Percentiles rank a stretch among this genome's conserved stretches.
These are phyloP conservation scores for Pitangus sulphuratus DNA, from an alignment of 2,797 vertebrate genomes.

Conservation along the genomic window DNA sequence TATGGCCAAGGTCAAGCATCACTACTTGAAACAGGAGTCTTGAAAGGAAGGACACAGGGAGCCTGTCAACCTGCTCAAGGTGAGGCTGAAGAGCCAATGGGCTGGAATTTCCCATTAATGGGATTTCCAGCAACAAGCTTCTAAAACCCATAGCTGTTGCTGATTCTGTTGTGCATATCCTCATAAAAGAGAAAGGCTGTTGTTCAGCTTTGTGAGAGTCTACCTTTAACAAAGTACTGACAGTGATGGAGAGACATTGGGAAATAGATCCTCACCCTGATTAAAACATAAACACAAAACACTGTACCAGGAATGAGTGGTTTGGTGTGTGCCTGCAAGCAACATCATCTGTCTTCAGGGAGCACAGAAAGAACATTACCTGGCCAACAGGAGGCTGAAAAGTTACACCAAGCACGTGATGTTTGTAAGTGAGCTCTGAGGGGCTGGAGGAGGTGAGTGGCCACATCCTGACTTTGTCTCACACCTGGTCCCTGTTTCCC, in stretches of 20 bases:
- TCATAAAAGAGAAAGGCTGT: not conserved
- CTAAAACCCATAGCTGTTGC: not conserved
- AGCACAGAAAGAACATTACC: not conserved
- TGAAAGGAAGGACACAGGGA: not conserved
- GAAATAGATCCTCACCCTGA: not conserved
- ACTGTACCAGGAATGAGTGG: not conserved
- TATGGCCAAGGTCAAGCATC: not conserved
- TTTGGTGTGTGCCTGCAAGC: not conserved
- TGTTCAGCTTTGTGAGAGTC: not conserved
- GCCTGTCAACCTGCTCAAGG: not conserved
- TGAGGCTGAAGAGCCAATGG: not conserved
- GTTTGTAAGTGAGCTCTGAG: not conserved
- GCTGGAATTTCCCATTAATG: not conserved
- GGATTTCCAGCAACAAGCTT: not conserved
- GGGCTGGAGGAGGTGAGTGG: not conserved
- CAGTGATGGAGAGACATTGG: not conserved
- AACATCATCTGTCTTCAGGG: not conserved
- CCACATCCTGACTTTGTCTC: not conserved
- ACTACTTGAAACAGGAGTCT: not conserved
- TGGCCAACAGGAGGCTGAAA: not conserved
- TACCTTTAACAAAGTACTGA: not conserved
- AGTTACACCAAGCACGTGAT: not conserved
- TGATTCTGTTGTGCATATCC: not conserved
- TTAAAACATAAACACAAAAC: not conserved
- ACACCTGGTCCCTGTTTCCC: not conserved